A percentile compares a stretch with the other conserved stretches of the same genome.
These are phyloP conservation scores for Sebastes baramenuke DNA, from an alignment of 2,797 vertebrate species.

Conservation along the genomic window DNA sequence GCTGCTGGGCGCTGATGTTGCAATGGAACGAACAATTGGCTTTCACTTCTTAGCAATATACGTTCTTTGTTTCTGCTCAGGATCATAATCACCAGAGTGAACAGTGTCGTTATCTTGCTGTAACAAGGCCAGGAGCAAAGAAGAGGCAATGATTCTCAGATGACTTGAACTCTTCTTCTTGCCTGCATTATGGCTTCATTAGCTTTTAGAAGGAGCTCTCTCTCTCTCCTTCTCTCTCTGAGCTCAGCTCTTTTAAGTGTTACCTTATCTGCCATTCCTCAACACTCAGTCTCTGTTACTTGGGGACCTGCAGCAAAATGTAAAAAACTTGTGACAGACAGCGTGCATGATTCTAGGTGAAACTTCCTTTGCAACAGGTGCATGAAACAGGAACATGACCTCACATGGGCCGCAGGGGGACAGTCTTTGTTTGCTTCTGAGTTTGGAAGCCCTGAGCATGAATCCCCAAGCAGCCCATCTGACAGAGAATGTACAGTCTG, in stretches of 20 bases:
- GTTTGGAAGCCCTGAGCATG: constrained; percentile 3
- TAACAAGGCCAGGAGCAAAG: constrained; percentile 8
- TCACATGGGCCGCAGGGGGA: not conserved
- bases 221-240: not conserved
- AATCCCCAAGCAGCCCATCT: constrained; percentile 28
- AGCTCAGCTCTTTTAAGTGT: constrained; percentile 10
- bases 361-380: constrained; percentile 36
- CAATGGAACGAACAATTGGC: too few relatives aligned
- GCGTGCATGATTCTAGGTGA: not conserved
- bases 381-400: constrained; percentile 14
- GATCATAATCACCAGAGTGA: not conserved
- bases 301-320: constrained; percentile 5
- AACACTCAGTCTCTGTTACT: not conserved
- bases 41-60: too few relatives aligned
- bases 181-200: not conserved
- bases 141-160: constrained; percentile 1
- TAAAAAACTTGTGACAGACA: constrained; percentile 1
- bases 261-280: constrained; percentile 1
- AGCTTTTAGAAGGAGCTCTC: constrained; percentile 3
- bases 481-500: constrained; percentile 50
- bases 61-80: not conserved
- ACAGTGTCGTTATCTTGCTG: not conserved
- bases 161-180: not conserved
- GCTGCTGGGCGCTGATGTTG: too few relatives aligned
- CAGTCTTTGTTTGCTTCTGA: constrained; percentile 19